Evolutionary conservation across 2,797 vertebrate species (phyloP).

Genomic region (Dipus sagitta): DNA sequence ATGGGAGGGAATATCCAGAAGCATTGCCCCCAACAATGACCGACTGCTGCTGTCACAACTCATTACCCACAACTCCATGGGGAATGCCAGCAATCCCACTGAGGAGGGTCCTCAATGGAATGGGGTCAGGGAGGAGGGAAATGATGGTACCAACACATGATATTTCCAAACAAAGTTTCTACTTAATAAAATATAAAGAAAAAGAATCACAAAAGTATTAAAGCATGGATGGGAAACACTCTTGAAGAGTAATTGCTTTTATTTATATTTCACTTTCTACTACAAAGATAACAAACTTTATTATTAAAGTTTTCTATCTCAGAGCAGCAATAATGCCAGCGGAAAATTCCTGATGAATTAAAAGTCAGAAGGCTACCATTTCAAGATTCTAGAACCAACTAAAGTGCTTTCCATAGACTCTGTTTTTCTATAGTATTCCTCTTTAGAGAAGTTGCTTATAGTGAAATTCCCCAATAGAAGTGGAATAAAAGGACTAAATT

Average conservation of each 20-base stretch:
- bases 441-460: constrained; percentile 63
- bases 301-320: background rate
- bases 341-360: constrained; percentile 29
- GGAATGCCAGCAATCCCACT: too few species aligned
- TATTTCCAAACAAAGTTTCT: too few species aligned
- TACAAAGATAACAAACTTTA: constrained; percentile 39
- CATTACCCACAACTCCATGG: too few species aligned
- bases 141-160: too few species aligned
- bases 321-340: constrained; percentile 40
- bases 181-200: too few species aligned
- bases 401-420: constrained; percentile 37
- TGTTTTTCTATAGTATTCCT: constrained; percentile 38
- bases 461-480: constrained; percentile 67
- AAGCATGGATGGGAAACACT: background rate
- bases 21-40: too few species aligned
- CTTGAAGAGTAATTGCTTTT: constrained; percentile 38
- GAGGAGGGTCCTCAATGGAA: too few species aligned
- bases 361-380: constrained; percentile 45
- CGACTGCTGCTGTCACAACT: too few species aligned
- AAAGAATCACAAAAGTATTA: constrained; percentile 18
- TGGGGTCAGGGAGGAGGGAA: too few species aligned
- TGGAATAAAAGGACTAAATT: constrained; percentile 76
- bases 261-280: constrained; percentile 33
- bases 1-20: too few species aligned
- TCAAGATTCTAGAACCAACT: background rate